Base-by-base conservation (phyloP, 2,113 vertebrate genomes). In the Guaruba guarouba region DNA sequence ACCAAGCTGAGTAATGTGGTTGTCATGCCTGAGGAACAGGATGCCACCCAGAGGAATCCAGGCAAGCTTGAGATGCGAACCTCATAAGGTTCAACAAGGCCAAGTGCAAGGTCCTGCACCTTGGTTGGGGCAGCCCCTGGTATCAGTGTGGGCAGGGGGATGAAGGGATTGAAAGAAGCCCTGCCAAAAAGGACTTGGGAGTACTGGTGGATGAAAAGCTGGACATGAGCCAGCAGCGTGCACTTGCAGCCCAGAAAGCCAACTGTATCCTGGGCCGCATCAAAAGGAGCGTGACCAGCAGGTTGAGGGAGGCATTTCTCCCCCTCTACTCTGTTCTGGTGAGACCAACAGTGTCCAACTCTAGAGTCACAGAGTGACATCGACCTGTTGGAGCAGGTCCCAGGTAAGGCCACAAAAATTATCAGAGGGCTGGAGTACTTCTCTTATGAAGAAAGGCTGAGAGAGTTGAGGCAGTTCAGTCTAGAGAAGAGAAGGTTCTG, bases 51-150 rank as follows among this genome's bases (percentile, higher is more conserved):
- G 54, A 69, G 41, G 64, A 43, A 77, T n/a, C 33, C 23, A 44
- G 57, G 7, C 28, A 59, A 29, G 37, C 64, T 46, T 24, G 25
- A 35, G 51, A 13, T 44, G 17, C 59, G 24, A 31, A 51, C 27
- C 11, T 41, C 24, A 1, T 16, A 20, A n/a, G 6, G 33, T 35
- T 82, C 33, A 39, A 19, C 23, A 35, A 46, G 23, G 28, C 24
- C 24, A 31, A 46, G 59, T 19, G 20, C 8, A 29, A 71, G 17
- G 49, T 35, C 14, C 44, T 78, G 25, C 17, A 5, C 6, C 12
- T 12, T 39, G 5, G 14, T 4, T 0, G 0, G 64, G 70, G 12
- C 48, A 64, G 7, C 6, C 44, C 17, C 44, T 27, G 28, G 1
- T 28, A 7, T 24, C 20, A 15, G 2, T 17, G 19, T 2, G 20